Evolutionary conservation across 1,140 invertebrate species (phyloP), one percentile per base, ranked within the genome.

Genomic region (Zaprionus inermis): DNA sequence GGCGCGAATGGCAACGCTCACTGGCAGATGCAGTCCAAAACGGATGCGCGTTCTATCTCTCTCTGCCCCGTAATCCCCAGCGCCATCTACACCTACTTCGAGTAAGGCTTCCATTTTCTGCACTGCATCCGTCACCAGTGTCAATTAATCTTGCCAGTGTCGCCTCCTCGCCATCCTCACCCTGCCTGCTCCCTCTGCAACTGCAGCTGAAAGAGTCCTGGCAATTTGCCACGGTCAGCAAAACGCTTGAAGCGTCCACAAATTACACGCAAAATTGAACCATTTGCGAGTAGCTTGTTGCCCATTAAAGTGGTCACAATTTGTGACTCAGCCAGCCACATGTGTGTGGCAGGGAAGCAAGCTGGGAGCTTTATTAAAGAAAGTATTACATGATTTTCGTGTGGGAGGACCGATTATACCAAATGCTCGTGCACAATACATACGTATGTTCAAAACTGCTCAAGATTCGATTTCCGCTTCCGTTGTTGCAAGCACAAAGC

Each of bases 381-480:
- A 74, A 74, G 57, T 59, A 79, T 63, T 84, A 69, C 57, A 67
- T 69, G 73, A 59, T 64, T 75, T 85, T 75, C 30, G 38, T 14
- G 38, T 24, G 36, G 22, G n/a, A 32, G 46, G 28, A 28, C 3
- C 57, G 54, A 52, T 72, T 72, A 56, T 66, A 49, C 68, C 36
- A 22, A 63, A 51, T 63, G 58, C 49, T 54, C 59, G 41, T 61
- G 63, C 58, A 78, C 75, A 46, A 57, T 65, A 71, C 60, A 72
- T 65, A 65, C 63, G 75, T 81, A 82, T 75, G 55, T 22, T 28
- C 68, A 82, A 77, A 88, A 78, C 65, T 83, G 80, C 78, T 84
- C 70, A 88, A 89, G 84, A 89, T 89, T 89, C 84, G 84, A 89
- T 89, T 89, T 89, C 84, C 84, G 84, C 75, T 89, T 89, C 84